phyloP scores from a whole-genome alignment of 2,888 invertebrate species.

The Agonopterix subpropinquella region DNA sequence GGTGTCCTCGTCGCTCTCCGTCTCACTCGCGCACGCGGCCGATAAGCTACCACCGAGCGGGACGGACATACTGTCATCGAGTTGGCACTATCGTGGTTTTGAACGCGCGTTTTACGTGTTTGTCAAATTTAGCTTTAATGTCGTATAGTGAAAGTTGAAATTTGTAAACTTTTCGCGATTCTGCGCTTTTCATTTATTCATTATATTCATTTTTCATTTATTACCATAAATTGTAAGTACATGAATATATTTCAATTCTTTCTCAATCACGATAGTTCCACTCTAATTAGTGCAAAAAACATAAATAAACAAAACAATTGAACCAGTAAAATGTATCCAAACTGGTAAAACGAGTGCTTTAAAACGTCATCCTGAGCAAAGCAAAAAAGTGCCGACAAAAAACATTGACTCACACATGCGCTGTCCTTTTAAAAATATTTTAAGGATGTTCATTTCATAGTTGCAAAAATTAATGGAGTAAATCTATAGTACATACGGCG shows the following conservation, averaged over 20 bases:
- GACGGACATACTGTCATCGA: constrained; percentile 20
- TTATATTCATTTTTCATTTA: too few species aligned
- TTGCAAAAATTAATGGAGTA: too few species aligned
- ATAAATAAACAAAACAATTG: constrained; percentile 24
- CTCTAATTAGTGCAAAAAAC: constrained; percentile 34
- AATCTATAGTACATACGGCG: too few species aligned
- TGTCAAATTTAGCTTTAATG: too few species aligned
- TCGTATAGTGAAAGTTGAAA: too few species aligned
- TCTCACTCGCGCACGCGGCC: constrained; percentile 78
- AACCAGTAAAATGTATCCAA: constrained; percentile 17
- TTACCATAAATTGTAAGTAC: too few species aligned
- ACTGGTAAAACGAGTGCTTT: background rate
- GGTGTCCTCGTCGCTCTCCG: constrained; percentile 84
- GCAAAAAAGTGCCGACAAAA: constrained; percentile 52
- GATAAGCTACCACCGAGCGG: constrained; percentile 64
- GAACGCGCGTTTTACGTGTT: too few species aligned
- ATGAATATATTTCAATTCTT: too few species aligned
- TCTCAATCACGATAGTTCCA: constrained; percentile 30
- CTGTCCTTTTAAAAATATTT: background rate
- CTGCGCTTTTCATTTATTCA: too few species aligned
- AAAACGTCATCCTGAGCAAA: constrained; percentile 33
- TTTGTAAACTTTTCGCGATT: too few species aligned
- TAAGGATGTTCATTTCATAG: too few species aligned
- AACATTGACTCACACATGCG: constrained; percentile 28
- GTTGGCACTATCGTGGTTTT: constrained; percentile 28